Base-by-base conservation (phyloP, 1,140 invertebrate genomes). In the Drosophila nasuta region DNA sequence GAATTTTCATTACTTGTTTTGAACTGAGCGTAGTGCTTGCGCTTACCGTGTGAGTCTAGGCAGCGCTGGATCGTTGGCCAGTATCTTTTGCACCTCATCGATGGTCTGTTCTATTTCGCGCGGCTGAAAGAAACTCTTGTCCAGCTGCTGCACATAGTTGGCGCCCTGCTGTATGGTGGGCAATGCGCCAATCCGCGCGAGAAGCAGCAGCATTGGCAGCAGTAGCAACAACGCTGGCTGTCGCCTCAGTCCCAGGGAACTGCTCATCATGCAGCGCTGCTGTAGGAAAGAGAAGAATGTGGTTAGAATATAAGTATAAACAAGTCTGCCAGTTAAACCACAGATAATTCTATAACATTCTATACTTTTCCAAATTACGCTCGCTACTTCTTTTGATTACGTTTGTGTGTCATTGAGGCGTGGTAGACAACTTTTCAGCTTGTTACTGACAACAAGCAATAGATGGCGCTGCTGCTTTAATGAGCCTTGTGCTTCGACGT, bases 81-180 rank as follows among this genome's bases (percentile, higher is more conserved):
- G 75, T 30, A 95, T 92, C 51, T 92, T 93, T 38, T 95, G 94
- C 5, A 95, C 94, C 71, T 94, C 93, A 1, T 94, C 91, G 38
- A 95, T 94, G 2, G 94, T 95, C 57, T 92, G 91, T 57, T 92
- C 91, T n/a, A 92, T 70, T 30, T 83, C 87, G 2, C 81, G 90
- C 17, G 82, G 86, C 64, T 87, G 80, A 43, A 91, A 91, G 71
- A 80, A 90, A 20, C 79, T 87, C 51, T 90, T 90, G 74, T 90
- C 86, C 81, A 90, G 66, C 69, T 90, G 86, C 68, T 90, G 76
- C 11, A 79, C 74, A 49, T 70, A 80, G 7, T 80, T 81, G 33
- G 56, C 64, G 1, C 63, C 43, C 43, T 76, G 73, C 60, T 88
- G 73, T 25, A 88, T 89, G 13, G 58, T 89, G n/a, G 83, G 83